Evolutionary conservation across 2,888 invertebrate genomes (phyloP).

Genomic region (Cerastis leucographa): DNA sequence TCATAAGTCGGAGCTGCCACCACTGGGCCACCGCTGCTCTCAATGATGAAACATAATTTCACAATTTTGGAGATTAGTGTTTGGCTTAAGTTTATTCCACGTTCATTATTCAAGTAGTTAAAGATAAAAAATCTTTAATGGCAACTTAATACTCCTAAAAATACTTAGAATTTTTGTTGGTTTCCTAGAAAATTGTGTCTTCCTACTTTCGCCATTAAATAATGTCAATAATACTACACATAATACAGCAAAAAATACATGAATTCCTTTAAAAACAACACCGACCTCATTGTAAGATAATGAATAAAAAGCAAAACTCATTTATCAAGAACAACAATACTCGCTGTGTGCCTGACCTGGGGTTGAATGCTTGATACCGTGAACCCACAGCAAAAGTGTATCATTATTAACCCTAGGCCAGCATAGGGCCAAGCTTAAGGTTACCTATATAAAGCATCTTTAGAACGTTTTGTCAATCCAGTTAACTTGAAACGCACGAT

Average conservation of each 20-base stretch:
- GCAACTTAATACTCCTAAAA: neutral
- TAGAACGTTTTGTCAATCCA: slow-evolving; percentile 75
- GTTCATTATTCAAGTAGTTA: neutral
- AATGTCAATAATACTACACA: neutral
- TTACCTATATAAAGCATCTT: slow-evolving; percentile 83
- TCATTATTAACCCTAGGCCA: slow-evolving; percentile 85
- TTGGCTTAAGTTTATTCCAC: neutral
- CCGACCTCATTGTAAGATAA: slow-evolving; percentile 52
- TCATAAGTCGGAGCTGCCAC: too few relatives aligned
- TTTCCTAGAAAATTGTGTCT: neutral
- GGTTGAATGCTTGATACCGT: slow-evolving; percentile 74
- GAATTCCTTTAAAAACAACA: slow-evolving; percentile 36
- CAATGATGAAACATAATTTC: too few relatives aligned
- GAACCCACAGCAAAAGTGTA: slow-evolving; percentile 84
- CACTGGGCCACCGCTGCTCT: too few relatives aligned
- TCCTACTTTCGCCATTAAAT: neutral
- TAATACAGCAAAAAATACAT: neutral
- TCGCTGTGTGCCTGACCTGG: slow-evolving; percentile 78
- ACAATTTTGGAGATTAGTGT: neutral
- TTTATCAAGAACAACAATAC: slow-evolving; percentile 81
- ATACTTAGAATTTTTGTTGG: neutral
- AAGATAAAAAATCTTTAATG: neutral
- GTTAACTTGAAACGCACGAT: slow-evolving; percentile 70
- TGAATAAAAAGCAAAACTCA: slow-evolving; percentile 69
- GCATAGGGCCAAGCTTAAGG: slow-evolving; percentile 83